Base-by-base conservation (phyloP, 2,888 invertebrate genomes). In the Oegoconia quadripuncta region DNA sequence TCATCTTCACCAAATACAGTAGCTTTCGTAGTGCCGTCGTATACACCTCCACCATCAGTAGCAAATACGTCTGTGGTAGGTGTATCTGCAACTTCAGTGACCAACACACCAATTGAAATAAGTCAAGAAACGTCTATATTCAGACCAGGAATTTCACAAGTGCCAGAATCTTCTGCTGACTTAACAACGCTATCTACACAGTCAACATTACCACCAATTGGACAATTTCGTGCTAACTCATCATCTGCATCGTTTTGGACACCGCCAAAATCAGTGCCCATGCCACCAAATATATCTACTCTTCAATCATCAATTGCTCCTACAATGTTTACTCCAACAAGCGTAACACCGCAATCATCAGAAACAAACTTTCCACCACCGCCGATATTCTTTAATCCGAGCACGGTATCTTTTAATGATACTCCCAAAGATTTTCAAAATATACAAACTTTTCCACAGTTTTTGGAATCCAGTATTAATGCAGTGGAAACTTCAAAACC, bases 341-440 rank as follows among this genome's bases (percentile, higher is more conserved):
- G 17, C 15, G n/a, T 31, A n/a, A n/a, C n/a, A 31, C 29, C 29
- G n/a, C 17, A 30, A 2, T 7, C 27, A 12, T 26, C 18, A 11
- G 16, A 37, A 31, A 25, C 18, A 6, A 34, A 13, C 22, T 7
- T 22, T 27, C 16, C 23, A 26, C 33, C 53, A 11, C 51, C 59
- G 9, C 48, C 64, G 20, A 42, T 48, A 15, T 64, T 69, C 33
- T 64, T 59, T 20, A 68, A 58, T 46, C 50, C 59, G 3, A 37
- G 39, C 22, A 44, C 58, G 23, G 23, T 44, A 1, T 7, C 22
- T 5, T 9, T 23, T n/a, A 25, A n/a, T 20, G 15, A 12, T 1
- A 9, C 23, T 5, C 5, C 34, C 6, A 9, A 20, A 9, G 8
- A 9, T 27, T 12, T n/a, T 8, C 1, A n/a, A 25, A 16, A 25